Evolutionary conservation across 1,140 invertebrate species (phyloP).

Genomic region (Sipha flava): DNA sequence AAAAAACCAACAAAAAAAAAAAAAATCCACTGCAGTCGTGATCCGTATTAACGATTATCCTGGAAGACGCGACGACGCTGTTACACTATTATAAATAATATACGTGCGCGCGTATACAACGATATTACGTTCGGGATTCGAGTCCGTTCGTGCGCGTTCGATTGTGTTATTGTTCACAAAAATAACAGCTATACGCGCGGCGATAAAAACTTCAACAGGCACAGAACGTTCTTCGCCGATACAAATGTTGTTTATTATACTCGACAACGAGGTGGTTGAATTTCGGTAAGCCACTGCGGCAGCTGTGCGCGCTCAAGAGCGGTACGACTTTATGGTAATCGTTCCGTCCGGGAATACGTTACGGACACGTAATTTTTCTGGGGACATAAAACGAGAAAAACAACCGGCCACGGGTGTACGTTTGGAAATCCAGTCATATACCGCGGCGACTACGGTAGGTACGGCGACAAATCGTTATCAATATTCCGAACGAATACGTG

Average conservation of each 20-base stretch:
- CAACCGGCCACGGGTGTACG: too few species aligned
- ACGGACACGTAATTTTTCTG: neutral
- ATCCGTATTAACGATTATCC: slow-evolving; percentile 27
- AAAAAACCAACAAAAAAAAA: neutral
- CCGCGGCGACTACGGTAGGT: too few species aligned
- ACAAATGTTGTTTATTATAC: neutral
- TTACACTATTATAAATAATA: too few species aligned
- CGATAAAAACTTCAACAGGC: slow-evolving; percentile 11
- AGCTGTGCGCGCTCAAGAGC: too few species aligned
- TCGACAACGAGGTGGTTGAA: neutral
- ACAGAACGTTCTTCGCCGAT: neutral
- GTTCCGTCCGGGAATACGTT: too few species aligned
- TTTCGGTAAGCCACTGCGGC: neutral
- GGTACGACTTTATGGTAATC: too few species aligned
- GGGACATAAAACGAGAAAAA: neutral
- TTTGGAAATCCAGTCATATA: neutral
- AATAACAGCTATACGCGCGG: neutral
- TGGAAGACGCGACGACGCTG: too few species aligned
- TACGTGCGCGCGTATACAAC: too few species aligned
- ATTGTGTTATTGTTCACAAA: too few species aligned
- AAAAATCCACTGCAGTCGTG: neutral
- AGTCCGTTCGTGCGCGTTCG: too few species aligned
- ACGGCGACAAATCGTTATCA: neutral
- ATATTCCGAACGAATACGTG: neutral
- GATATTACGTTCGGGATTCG: too few species aligned